A percentile compares a stretch with the other conserved stretches of the same genome.
phyloP scores from a whole-genome alignment of 1,140 invertebrate genomes.

The Fopius arisanus region DNA sequence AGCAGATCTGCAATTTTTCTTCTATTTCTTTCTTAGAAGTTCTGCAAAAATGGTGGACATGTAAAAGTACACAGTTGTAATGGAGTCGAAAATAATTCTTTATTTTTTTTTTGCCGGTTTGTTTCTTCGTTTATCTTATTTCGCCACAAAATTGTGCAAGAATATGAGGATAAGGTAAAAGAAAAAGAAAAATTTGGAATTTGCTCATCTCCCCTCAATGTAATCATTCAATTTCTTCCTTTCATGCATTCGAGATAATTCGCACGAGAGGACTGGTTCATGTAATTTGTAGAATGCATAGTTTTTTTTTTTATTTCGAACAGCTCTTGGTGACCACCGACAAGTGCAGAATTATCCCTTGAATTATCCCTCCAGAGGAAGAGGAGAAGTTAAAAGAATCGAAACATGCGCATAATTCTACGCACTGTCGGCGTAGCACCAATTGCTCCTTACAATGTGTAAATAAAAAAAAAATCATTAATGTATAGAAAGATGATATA shows the following conservation, averaged over 20 bases:
- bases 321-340: background rate
- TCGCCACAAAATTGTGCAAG: too few species aligned
- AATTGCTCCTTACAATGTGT: background rate
- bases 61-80: too few species aligned
- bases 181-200: too few species aligned
- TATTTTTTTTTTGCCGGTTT: too few species aligned
- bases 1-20: too few species aligned
- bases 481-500: conserved; percentile 11
- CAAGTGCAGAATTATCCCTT: background rate
- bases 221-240: background rate
- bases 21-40: too few species aligned
- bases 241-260: background rate
- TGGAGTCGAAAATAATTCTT: too few species aligned
- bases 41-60: too few species aligned
- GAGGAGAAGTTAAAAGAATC: background rate
- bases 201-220: too few species aligned
- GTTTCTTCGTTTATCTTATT: too few species aligned
- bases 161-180: too few species aligned
- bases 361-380: too few species aligned
- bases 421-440: background rate
- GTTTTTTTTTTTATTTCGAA: background rate
- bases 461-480: conserved; percentile 1
- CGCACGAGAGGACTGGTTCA: background rate
- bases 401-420: background rate
- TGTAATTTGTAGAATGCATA: background rate